A percentile compares a stretch with the other conserved stretches of the same genome.
Conservation (phyloP, 2,113 vertebrate species). For the Tragelaphus strepsiceros region DNA sequence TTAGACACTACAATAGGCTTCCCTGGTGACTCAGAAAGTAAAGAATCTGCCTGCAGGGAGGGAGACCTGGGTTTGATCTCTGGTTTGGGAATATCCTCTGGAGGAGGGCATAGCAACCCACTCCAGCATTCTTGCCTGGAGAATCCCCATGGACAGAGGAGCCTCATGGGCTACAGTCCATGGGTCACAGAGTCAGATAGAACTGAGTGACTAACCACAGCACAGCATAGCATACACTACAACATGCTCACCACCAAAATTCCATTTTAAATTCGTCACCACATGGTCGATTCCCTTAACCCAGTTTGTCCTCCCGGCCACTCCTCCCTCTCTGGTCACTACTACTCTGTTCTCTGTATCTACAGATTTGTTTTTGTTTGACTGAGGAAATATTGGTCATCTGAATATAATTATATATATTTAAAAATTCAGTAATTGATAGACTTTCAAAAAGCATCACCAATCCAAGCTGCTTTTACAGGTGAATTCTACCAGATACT, state of each 20-base stretch:
- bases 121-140: background rate
- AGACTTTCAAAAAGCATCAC: background rate
- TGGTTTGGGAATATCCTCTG: background rate
- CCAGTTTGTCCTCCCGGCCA: fast-evolving
- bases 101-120: background rate
- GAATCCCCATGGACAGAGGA: background rate
- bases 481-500: background rate
- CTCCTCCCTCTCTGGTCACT: background rate
- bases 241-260: background rate
- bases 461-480: background rate
- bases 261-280: background rate
- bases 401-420: background rate
- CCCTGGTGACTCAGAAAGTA: background rate
- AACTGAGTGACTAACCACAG: background rate
- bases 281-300: background rate
- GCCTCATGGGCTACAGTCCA: background rate
- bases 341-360: background rate
- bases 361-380: background rate
- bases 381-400: background rate
- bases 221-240: background rate
- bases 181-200: fast-evolving
- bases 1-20: background rate
- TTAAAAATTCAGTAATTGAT: background rate
- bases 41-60: background rate
- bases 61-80: background rate